Base-by-base conservation (phyloP, 2,888 invertebrate species). In the Caenorhabditis macrosperma region DNA sequence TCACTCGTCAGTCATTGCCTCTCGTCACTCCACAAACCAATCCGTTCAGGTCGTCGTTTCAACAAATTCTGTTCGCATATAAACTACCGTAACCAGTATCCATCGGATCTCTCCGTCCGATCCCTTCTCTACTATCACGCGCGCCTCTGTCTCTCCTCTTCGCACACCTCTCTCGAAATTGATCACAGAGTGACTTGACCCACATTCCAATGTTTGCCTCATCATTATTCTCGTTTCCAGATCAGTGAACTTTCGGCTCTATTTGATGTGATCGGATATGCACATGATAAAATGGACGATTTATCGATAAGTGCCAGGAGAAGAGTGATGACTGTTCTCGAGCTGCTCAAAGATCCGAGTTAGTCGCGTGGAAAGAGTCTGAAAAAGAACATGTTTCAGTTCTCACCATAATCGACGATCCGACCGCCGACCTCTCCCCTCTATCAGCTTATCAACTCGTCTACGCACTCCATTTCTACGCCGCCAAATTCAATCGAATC, bases 291-390 rank as follows among this genome's bases (percentile, higher is more conserved):
- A 74, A 94, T 95, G 1, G 94, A 95, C 85, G 94, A 94, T 85
- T 92, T 98, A 48, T 95, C 95, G 17, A 94, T 94, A 82, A 95
- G 96, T 87, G 97, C 97, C 92, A 95, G 95, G 86, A 93, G 96
- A 84, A 93, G 97, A 87, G 92, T 98, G 30, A 94, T 95, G 88
- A 95, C 98, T 85, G 97, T 96, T 0, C 94, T 96, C 0, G 96
- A 97, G 90, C 93, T 97, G 0, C 94, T 97, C 48, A 94, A 96
- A 90, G 97, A 98, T 92, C 97, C 97, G 84, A 94, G 95, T 95
- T 92, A 88, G 89, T 87, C 63, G n/a, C 24, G 17, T 17, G 9
- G 2, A n/a, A 48, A 54, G 28, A 33, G 2, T n/a, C 20, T 41
- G n/a, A 12, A 44, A 15, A 20, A 50, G 20, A 17, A 24, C 10